phyloP scores from a whole-genome alignment of 2,113 vertebrate species.

The Diadophis punctatus region DNA sequence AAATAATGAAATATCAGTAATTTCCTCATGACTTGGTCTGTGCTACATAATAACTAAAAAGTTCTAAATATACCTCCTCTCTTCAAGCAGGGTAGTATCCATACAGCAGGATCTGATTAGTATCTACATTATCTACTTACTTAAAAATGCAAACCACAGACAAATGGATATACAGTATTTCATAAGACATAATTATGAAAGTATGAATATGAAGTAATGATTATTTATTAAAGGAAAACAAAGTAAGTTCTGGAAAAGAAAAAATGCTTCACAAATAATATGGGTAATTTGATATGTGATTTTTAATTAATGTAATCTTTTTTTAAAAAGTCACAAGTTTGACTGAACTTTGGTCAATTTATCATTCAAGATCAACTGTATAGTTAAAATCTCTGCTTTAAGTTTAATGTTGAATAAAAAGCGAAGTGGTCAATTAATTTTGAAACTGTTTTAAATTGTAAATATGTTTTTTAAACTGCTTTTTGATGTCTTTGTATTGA shows the following conservation, averaged over 20 bases:
- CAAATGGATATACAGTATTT: neutral
- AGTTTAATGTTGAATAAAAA: neutral
- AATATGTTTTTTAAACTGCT: no score
- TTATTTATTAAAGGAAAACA: neutral
- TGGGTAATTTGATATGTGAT: neutral
- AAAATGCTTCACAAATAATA: neutral
- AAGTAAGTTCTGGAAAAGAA: neutral
- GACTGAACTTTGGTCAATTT: neutral
- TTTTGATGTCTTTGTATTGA: no score
- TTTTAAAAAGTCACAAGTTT: neutral
- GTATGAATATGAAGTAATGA: neutral
- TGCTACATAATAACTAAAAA: no score
- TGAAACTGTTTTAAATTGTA: no score
- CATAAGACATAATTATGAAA: neutral
- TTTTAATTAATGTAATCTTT: neutral
- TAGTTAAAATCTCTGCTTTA: neutral
- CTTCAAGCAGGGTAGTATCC: neutral
- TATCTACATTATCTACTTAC: neutral
- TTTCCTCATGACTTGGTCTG: no score
- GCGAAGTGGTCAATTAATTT: neutral
- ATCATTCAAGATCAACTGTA: neutral
- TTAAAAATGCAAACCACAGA: neutral
- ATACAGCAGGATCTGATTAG: neutral
- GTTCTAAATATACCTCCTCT: neutral
- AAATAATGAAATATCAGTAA: no score